Conservation (phyloP, 2,797 vertebrate species). For the Vespertilio murinus region DNA sequence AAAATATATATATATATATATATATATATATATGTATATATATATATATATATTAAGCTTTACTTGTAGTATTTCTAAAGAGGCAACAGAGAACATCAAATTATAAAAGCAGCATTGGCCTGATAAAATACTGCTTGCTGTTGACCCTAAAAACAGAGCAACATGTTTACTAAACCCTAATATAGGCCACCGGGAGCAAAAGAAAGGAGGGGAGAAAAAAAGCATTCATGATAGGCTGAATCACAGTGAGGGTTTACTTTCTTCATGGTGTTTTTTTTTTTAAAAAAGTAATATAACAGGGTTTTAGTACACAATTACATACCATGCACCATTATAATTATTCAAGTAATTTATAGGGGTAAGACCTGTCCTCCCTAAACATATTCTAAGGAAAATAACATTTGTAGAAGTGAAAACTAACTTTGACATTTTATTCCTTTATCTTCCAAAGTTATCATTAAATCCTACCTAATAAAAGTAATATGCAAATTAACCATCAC, state of each 20-base stretch:
- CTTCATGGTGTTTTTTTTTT: no score
- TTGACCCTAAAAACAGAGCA: not conserved
- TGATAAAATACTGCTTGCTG: not conserved
- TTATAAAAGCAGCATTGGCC: conserved; percentile 5
- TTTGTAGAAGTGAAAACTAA: conserved; percentile 14
- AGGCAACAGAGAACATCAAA: not conserved
- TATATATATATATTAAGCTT: no score
- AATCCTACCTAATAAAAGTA: not conserved
- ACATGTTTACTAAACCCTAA: not conserved
- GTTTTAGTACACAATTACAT: not conserved
- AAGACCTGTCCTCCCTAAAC: not conserved
- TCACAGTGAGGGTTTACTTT: not conserved
- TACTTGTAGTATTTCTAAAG: not conserved
- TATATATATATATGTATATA: no score
- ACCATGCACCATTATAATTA: not conserved
- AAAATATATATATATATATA: no score
- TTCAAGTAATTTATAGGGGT: not conserved
- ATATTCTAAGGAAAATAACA: conserved; percentile 28
- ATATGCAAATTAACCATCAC: no score
- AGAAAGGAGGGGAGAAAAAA: not conserved
- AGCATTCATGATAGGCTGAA: not conserved
- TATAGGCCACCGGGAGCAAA: not conserved
- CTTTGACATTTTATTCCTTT: conserved; percentile 17
- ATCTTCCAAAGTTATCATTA: conserved; percentile 39
- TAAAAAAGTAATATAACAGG: not conserved